Evolutionary conservation across 2,888 invertebrate genomes (phyloP), one percentile per base, ranked within the genome.

Genomic region (Tinea trinotella): DNA sequence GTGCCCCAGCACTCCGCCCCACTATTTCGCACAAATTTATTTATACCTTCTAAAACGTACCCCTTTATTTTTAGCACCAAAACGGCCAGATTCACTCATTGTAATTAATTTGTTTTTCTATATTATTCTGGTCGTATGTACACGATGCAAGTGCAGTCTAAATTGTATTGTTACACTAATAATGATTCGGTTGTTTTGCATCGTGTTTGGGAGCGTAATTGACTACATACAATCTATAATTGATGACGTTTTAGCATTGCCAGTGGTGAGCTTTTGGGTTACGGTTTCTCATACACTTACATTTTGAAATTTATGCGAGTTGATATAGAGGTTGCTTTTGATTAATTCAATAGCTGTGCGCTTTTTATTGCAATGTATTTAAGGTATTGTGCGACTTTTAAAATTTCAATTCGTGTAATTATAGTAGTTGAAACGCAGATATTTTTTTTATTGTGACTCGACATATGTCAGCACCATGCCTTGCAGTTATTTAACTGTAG

Each of bases 1-100:
- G 54, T 52, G 19, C 61, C 58, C 57, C 54, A 60, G 56, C 59
- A 54, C 57, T 36, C 64, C 59, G 58, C 61, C 62, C 64, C 65
- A 20, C 40, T 48, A 9, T 12, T 17, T 12, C 13, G 40, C 48
- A 48, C 48, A 48, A 19, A 19, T 17, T 19, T 48, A 48, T 30
- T 30, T 30, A 7, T 30, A 30, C 30, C 30, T 30, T n/a, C 30
- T 30, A 30, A 30, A 30, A 30, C 30, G 30, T 30, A 30, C 3
- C 30, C 30, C 30, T 30, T 30, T 30, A 7, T 30, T 10, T n/a
- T 30, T 30, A 7, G 30, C 30, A 30, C 30, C 30, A 10, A n/a
- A 30, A 30, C 30, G 30, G 7, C 30, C n/a, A n/a, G 30, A 30
- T n/a, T 30, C n/a, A 4, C 1, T 30, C n/a, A 2, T 2, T 30